Evolutionary conservation across 2,113 vertebrate genomes (phyloP).

Genomic region (Dasypus novemcinctus): DNA sequence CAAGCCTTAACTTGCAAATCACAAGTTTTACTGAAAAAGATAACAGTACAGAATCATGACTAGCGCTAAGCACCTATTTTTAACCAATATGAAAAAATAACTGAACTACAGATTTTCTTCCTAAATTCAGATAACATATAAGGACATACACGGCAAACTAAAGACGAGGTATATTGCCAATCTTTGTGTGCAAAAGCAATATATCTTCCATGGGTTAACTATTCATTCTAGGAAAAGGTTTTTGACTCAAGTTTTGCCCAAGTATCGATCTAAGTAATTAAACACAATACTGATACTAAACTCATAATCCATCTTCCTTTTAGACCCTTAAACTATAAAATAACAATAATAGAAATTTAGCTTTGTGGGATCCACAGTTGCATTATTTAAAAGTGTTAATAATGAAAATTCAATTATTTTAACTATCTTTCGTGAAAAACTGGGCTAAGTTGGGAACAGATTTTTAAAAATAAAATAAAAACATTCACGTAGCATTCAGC

Average conservation of each 20-base stretch:
- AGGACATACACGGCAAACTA: neutral
- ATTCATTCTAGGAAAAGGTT: constrained; percentile 4
- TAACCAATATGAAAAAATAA: neutral
- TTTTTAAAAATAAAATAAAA: neutral
- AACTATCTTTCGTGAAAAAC: constrained; percentile 6
- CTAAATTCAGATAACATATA: constrained; percentile 19
- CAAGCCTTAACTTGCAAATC: neutral
- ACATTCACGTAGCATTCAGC: neutral
- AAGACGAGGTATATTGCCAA: neutral
- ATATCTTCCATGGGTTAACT: neutral
- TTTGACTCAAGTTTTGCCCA: constrained; percentile 14
- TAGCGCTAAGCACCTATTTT: neutral
- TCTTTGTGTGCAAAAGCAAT: neutral
- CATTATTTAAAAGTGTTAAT: neutral
- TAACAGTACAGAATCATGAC: neutral
- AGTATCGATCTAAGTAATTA: constrained; percentile 40
- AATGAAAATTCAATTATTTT: constrained; percentile 7
- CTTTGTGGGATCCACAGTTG: neutral
- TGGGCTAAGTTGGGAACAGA: constrained; percentile 15
- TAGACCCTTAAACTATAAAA: neutral
- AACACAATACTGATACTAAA: neutral
- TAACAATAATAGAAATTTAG: neutral
- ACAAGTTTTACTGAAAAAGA: constrained; percentile 2
- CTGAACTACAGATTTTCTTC: neutral
- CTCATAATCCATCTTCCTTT: neutral